These are phyloP conservation scores for Poeciliopsis presidionis DNA, from an alignment of 2,797 vertebrate species.

Conservation along the genomic window DNA sequence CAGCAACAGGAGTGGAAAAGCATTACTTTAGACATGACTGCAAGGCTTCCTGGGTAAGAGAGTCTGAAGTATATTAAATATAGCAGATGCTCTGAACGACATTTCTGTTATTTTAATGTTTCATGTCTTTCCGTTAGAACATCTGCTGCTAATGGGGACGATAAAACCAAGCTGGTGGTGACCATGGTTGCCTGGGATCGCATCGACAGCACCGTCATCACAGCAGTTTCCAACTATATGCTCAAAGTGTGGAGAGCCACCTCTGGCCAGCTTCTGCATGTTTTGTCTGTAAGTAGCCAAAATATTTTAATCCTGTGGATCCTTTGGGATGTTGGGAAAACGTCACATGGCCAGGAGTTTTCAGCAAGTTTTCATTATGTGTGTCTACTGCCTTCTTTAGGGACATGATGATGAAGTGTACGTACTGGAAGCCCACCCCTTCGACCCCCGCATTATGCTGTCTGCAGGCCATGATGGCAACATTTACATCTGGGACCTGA, in stretches of 20 bases:
- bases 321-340: neutral
- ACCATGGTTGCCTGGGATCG: constrained; percentile 99
- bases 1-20: constrained; percentile 97
- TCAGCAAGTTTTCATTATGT: neutral
- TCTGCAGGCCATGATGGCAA: constrained; percentile 98
- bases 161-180: constrained; percentile 95
- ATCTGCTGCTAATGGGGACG: constrained; percentile 82
- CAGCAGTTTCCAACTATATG: constrained; percentile 95
- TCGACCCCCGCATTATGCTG: constrained; percentile 94
- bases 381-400: constrained; percentile 64
- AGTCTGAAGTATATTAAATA: neutral
- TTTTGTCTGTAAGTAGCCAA: constrained; percentile 87
- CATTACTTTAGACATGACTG: constrained; percentile 89
- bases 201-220: constrained; percentile 89
- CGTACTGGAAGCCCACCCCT: constrained; percentile 96
- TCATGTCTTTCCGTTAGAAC: constrained; percentile 72
- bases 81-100: neutral
- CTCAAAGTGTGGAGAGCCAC: constrained; percentile 95
- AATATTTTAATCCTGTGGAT: constrained; percentile 6
- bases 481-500: constrained; percentile 96
- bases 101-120: neutral
- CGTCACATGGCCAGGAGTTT: too few relatives aligned
- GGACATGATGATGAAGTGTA: constrained; percentile 98
- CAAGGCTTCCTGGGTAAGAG: constrained; percentile 92
- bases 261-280: constrained; percentile 92